phyloP scores from a whole-genome alignment of 2,888 invertebrate genomes.

The Hetaerina titia region DNA sequence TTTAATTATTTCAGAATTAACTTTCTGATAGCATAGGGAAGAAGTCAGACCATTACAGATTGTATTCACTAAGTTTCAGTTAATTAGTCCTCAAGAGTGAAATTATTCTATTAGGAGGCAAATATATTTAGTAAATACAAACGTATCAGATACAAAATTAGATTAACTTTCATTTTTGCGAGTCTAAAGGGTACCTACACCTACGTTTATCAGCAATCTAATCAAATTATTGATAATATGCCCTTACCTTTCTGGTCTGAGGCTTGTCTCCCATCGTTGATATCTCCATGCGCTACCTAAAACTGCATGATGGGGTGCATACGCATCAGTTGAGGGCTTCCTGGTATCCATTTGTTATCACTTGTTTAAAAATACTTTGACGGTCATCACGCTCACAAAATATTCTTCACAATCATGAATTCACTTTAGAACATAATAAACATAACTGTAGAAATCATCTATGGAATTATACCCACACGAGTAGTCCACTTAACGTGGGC shows the following conservation, averaged over 20 bases:
- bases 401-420: not conserved
- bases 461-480: not conserved
- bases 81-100: too few species aligned
- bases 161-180: too few species aligned
- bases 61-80: too few species aligned
- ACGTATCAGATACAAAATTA: too few species aligned
- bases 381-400: not conserved
- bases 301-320: not conserved
- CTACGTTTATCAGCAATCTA: too few species aligned
- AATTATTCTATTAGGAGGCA: too few species aligned
- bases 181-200: too few species aligned
- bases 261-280: not conserved
- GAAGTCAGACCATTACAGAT: too few species aligned
- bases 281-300: not conserved
- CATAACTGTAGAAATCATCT: not conserved
- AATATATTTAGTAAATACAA: too few species aligned
- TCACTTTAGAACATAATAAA: not conserved
- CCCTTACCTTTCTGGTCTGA: not conserved
- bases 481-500: slow-evolving; percentile 32
- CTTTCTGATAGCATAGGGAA: too few species aligned
- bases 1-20: too few species aligned
- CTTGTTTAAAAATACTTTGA: slow-evolving; percentile 28
- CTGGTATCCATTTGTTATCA: slow-evolving; percentile 52
- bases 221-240: too few species aligned
- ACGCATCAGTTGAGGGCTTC: not conserved